Conservation (phyloP, 2,888 invertebrate genomes). For the Phymatocera aterrima region DNA sequence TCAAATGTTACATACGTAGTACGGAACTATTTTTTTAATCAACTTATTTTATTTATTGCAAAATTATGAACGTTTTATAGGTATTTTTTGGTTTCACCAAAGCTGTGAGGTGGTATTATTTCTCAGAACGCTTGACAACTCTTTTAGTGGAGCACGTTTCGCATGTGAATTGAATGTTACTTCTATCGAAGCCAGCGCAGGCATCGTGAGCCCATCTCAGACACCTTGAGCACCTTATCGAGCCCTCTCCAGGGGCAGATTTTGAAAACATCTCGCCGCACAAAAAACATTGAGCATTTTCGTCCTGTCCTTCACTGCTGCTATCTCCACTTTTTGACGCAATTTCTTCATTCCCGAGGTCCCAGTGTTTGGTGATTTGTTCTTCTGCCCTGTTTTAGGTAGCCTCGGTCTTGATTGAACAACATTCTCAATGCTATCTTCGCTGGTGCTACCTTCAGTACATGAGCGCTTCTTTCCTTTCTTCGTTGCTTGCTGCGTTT, state of each 20-base stretch:
- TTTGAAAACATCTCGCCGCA: constrained; percentile 1
- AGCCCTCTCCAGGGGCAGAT: neutral
- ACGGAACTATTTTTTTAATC: neutral
- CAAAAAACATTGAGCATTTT: neutral
- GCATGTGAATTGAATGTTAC: neutral
- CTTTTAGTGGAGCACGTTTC: neutral
- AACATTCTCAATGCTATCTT: neutral
- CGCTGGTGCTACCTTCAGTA: neutral
- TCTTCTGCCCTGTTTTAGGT: neutral
- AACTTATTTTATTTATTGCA: neutral
- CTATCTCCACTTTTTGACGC: neutral
- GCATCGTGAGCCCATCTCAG: constrained; percentile 18
- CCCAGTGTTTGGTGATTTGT: neutral
- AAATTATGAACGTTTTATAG: neutral
- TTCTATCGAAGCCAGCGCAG: neutral
- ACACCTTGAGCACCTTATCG: neutral
- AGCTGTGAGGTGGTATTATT: neutral
- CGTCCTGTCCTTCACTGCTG: neutral
- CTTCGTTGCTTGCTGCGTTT: neutral
- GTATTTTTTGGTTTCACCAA: neutral
- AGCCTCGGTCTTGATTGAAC: neutral
- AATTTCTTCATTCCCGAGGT: neutral
- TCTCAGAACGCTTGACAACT: neutral
- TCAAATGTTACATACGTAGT: neutral
- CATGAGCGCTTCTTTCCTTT: neutral